phyloP scores from a whole-genome alignment of 2,888 invertebrate species.

The Miltochrista miniata region DNA sequence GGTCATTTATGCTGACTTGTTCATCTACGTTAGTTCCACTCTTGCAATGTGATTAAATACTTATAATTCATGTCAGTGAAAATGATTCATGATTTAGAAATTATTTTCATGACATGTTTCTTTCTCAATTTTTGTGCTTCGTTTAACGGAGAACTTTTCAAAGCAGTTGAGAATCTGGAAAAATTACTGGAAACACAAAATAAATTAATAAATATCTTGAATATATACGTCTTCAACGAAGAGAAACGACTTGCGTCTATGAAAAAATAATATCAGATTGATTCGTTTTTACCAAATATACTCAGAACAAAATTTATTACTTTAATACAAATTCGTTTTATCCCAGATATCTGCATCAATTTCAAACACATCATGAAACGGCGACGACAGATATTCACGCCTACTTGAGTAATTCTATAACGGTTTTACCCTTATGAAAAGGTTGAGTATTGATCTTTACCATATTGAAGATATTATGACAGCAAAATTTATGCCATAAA shows the following conservation, averaged over 20 bases:
- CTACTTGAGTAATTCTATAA: conserved; percentile 96
- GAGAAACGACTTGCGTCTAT: conserved; percentile 87
- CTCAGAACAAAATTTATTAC: not conserved
- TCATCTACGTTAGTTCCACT: no score
- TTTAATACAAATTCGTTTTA: not conserved
- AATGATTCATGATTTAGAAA: not conserved
- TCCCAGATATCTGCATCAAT: not conserved
- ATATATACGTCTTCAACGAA: conserved; percentile 92
- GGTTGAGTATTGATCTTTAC: conserved; percentile 96
- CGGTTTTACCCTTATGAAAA: conserved; percentile 96
- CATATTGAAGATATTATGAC: conserved; percentile 68
- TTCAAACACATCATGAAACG: conserved; percentile 88
- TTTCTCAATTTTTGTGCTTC: not conserved
- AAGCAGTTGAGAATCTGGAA: conserved; percentile 81
- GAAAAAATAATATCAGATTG: not conserved
- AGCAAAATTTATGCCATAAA: no score
- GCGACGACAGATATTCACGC: conserved; percentile 90
- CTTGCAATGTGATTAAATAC: no score
- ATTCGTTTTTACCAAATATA: not conserved
- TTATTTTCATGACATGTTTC: not conserved
- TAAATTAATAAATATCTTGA: conserved; percentile 91
- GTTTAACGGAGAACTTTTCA: not conserved
- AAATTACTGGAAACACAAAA: conserved; percentile 94
- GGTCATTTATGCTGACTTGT: no score
- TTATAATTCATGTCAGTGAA: no score